phyloP scores from a whole-genome alignment of 2,113 vertebrate genomes.

The Mionectes macconnelli region DNA sequence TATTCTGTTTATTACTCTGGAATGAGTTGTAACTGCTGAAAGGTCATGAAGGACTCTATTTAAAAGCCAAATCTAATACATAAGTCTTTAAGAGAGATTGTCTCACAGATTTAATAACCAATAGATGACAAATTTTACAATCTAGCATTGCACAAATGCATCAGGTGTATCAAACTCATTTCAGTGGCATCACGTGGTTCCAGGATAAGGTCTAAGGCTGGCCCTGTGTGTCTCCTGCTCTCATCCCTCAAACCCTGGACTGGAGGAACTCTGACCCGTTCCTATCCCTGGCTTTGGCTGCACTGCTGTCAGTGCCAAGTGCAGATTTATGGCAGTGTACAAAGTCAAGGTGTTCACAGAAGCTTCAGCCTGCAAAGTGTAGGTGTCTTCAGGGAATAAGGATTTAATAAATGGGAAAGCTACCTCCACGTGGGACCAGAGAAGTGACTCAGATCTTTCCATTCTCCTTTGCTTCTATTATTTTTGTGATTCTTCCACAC shows the following conservation, averaged over 20 bases:
- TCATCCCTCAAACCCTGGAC: not conserved
- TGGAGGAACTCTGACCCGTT: not conserved
- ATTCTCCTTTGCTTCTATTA: not conserved
- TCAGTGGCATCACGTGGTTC: not conserved
- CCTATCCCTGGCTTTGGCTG: not conserved
- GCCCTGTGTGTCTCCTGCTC: not conserved
- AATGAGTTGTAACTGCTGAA: constrained; percentile 7
- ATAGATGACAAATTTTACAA: not conserved
- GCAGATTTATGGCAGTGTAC: not conserved
- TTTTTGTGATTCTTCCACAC: not conserved
- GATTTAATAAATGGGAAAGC: not conserved
- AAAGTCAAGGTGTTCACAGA: not conserved
- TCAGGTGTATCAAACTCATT: not conserved
- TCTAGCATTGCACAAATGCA: not conserved
- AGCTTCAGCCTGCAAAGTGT: not conserved
- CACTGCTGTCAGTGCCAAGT: too few species aligned
- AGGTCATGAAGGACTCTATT: not conserved
- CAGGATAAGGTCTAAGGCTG: not conserved
- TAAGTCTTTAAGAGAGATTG: not conserved
- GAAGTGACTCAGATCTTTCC: not conserved
- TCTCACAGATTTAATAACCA: not conserved
- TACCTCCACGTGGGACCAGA: not conserved
- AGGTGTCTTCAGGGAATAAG: not conserved
- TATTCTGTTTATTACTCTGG: not conserved
- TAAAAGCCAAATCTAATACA: not conserved